Evolutionary conservation across 2,888 invertebrate genomes (phyloP), one percentile per base, ranked within the genome.

Genomic region (Leucania comma): DNA sequence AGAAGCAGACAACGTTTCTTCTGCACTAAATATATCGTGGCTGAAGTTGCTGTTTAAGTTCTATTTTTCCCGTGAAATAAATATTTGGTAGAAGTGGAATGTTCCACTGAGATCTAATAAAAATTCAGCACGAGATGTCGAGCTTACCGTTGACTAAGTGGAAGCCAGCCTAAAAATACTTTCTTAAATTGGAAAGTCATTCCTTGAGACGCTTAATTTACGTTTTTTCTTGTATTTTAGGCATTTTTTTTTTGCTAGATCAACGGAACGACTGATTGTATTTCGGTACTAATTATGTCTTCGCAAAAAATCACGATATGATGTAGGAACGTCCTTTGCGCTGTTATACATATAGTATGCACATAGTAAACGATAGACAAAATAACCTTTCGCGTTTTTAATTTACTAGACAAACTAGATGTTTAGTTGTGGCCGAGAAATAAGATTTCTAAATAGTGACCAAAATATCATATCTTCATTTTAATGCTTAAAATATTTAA

Each of bases 401-500:
- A 42, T 42, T 4, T 17, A 42, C 42, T 42, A 42, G 42, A 42
- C 20, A 17, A 42, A n/a, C 46, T 20, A n/a, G 6, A n/a, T n/a
- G 1, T 48, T 48, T 9, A n/a, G 6, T 3, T 17, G 17, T 26
- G 1, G 35, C 14, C 17, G 1, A 32, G 22, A 50, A 8, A 54
- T 22, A 51, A 22, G 4, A 38, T 26, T n/a, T 54, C 17, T 3
- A 54, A 56, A 32, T 42, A 54, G 29, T 38, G 6, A 5, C 26
- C 17, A 17, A 29, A 64, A 46, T 64, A 64, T n/a, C 22, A 5
- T n/a, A 26, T 8, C 26, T 53, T 12, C 9, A 5, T 38, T 63
- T 42, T 51, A 26, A 29, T 56, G 14, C 12, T 75, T 48, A 3
- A 26, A 54, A 32, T 48, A 68, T 75, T 54, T 5, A 54, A 58